Conservation (phyloP, 2,888 invertebrate species). For the Meiosimyza platycephala region DNA sequence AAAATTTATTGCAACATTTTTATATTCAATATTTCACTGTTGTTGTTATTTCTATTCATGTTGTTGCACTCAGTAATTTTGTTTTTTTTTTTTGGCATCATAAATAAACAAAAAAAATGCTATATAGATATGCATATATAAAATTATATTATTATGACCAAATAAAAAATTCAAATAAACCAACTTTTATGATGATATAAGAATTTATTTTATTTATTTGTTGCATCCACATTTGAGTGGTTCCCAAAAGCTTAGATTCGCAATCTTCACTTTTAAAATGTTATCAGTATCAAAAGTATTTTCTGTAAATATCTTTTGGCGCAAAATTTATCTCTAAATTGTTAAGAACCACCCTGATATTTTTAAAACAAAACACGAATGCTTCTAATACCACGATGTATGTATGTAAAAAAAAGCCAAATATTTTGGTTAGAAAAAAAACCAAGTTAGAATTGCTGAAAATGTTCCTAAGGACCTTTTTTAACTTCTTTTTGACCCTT, state of each 20-base stretch:
- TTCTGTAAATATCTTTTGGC: too few relatives aligned
- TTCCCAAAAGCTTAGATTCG: too few relatives aligned
- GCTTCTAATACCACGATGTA: neutral
- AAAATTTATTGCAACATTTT: constrained; percentile 16
- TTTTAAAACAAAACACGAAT: neutral
- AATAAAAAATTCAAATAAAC: constrained; percentile 61
- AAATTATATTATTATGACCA: constrained; percentile 57
- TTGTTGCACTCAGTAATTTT: constrained; percentile 31
- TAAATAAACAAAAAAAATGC: constrained; percentile 25
- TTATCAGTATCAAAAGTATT: too few relatives aligned
- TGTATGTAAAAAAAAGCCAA: neutral
- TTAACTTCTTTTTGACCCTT: neutral
- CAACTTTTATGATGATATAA: constrained; percentile 51
- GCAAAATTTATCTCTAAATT: too few relatives aligned
- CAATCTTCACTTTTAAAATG: too few relatives aligned
- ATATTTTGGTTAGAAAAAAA: neutral
- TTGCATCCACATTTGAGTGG: too few relatives aligned
- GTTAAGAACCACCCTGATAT: too few relatives aligned
- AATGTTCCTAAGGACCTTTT: constrained; percentile 3
- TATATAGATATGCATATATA: constrained; percentile 42
- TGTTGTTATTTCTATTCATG: constrained; percentile 32
- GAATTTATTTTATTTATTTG: too few relatives aligned
- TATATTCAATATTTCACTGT: neutral
- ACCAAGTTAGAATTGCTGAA: neutral
- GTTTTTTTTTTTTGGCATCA: constrained; percentile 27